phyloP scores from a whole-genome alignment of 2,113 vertebrate genomes.

The Archilochus colubris region DNA sequence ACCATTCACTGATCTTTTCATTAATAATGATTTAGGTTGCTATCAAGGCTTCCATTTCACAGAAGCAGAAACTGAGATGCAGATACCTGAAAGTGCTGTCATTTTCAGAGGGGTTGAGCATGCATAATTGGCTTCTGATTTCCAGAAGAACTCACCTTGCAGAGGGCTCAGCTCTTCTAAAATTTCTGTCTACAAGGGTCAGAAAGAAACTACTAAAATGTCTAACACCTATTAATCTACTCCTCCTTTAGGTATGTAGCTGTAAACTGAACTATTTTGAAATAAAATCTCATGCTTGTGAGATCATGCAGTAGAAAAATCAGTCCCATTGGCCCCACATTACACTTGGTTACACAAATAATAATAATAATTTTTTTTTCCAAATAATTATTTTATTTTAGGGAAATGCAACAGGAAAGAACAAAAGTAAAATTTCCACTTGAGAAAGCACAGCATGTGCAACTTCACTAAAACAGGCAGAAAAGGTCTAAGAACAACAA shows the following conservation, averaged over 20 bases:
- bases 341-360: conserved; percentile 20
- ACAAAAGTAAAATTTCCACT: conserved; percentile 26
- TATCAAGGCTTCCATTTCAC: neutral
- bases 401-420: conserved; percentile 51
- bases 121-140: neutral
- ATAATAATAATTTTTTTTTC: neutral
- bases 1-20: neutral
- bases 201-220: conserved; percentile 38
- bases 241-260: neutral
- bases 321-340: neutral
- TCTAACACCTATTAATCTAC: conserved; percentile 34
- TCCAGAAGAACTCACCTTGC: neutral
- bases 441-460: conserved; percentile 45
- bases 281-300: conserved; percentile 30
- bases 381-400: neutral
- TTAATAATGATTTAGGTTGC: neutral
- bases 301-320: conserved; percentile 28
- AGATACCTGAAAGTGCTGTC: neutral
- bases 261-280: conserved; percentile 44
- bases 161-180: conserved; percentile 6
- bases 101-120: neutral
- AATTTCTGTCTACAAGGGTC: conserved; percentile 12
- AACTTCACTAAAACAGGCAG: conserved; percentile 8
- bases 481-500: conserved; percentile 46
- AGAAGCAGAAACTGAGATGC: neutral